These are phyloP conservation scores for Urosaurus nigricauda DNA, from an alignment of 2,797 vertebrate genomes.

Conservation along the genomic window DNA sequence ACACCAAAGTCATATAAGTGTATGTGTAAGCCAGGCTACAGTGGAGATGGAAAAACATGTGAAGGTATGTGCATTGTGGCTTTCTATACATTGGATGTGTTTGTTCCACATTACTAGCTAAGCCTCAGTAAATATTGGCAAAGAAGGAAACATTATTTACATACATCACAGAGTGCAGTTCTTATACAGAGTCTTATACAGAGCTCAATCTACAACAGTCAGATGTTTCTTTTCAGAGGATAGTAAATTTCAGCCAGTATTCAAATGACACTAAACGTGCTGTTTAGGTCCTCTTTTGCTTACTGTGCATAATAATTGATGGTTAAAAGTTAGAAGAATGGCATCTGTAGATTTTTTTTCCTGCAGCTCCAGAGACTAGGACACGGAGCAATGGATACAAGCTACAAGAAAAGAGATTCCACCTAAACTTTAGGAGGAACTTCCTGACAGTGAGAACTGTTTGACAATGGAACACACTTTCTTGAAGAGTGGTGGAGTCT, in stretches of 20 bases:
- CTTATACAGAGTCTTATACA: background rate
- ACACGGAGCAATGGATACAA: too few species aligned
- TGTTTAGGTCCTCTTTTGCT: background rate
- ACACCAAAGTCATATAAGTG: slow-evolving; percentile 93
- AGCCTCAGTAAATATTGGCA: background rate
- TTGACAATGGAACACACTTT: too few species aligned
- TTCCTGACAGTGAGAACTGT: too few species aligned
- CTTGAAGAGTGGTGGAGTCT: too few species aligned
- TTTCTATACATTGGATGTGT: fast-evolving
- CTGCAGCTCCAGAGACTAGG: too few species aligned
- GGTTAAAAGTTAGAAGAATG: background rate
- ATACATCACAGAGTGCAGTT: background rate
- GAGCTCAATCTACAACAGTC: background rate
- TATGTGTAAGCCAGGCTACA: slow-evolving; percentile 93
- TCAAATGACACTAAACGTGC: background rate
- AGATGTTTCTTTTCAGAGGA: background rate
- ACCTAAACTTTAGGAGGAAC: too few species aligned
- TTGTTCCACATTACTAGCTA: background rate
- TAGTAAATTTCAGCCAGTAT: background rate
- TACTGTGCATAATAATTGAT: background rate
- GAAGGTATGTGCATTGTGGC: slow-evolving; percentile 84
- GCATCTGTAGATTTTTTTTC: background rate
- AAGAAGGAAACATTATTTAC: background rate
- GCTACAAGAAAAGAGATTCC: too few species aligned
- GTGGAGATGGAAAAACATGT: slow-evolving; percentile 91